Percentiles rank a stretch among this genome's conserved stretches.
These are phyloP conservation scores for Linhomoeus sp. DNA, from an alignment of 2,888 invertebrate genomes.

Conservation along the genomic window DNA sequence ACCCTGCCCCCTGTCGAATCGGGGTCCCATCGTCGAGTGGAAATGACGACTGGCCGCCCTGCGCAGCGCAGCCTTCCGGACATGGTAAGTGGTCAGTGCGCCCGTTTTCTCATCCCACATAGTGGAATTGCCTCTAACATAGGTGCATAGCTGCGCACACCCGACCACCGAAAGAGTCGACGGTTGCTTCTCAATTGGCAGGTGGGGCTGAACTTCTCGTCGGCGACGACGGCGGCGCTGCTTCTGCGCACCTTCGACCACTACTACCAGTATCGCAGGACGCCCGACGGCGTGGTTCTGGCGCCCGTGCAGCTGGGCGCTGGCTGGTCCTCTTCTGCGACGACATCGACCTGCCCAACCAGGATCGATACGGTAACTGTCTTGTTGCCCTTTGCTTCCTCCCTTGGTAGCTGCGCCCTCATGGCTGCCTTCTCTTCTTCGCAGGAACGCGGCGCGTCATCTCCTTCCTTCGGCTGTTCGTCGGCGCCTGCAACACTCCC, in stretches of 20 bases:
- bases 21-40: slow-evolving; percentile 79
- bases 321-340: slow-evolving; percentile 99
- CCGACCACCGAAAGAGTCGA: not conserved
- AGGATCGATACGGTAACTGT: slow-evolving; percentile 78
- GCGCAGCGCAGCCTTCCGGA: slow-evolving; percentile 91
- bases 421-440: slow-evolving; percentile 20
- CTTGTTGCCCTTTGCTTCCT: slow-evolving; percentile 61
- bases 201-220: slow-evolving; percentile 98
- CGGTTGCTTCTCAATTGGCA: no score
- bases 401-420: slow-evolving; percentile 94
- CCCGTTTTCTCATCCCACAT: no score
- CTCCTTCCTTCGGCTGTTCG: slow-evolving; percentile 92
- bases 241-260: slow-evolving; percentile 96
- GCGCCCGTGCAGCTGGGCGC: slow-evolving; percentile 61
- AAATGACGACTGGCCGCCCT: slow-evolving; percentile 96
- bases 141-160: not conserved
- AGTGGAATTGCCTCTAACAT: no score
- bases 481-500: slow-evolving; percentile 98
- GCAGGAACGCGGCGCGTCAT: slow-evolving; percentile 69
- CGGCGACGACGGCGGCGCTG: slow-evolving; percentile 93
- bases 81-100: slow-evolving; percentile 76
- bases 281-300: slow-evolving; percentile 86
- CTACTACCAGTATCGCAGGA: slow-evolving; percentile 95
- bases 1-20: slow-evolving; percentile 59
- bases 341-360: slow-evolving; percentile 97